Evolutionary conservation across 2,113 vertebrate species (phyloP).

Genomic region (Chloroceryle aenea): DNA sequence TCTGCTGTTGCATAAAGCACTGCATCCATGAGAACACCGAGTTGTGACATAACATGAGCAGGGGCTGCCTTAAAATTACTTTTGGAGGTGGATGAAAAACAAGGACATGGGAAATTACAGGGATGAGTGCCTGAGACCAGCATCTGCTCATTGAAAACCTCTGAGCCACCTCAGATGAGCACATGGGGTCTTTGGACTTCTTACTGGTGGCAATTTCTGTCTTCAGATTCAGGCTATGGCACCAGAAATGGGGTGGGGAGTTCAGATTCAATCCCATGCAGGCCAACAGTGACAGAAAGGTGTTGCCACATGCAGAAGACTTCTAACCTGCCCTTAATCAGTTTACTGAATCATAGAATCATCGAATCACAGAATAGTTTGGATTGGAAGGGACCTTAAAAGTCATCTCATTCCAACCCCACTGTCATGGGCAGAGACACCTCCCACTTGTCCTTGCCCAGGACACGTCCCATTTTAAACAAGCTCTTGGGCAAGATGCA

Average conservation of each 20-base stretch:
- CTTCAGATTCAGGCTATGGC: neutral
- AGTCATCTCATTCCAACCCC: too few relatives aligned
- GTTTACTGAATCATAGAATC: neutral
- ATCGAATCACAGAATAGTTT: too few relatives aligned
- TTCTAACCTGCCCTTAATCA: neutral
- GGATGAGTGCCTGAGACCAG: neutral
- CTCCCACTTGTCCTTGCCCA: too few relatives aligned
- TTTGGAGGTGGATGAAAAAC: neutral
- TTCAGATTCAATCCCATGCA: neutral
- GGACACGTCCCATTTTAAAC: neutral
- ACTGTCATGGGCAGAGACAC: too few relatives aligned
- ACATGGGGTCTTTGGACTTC: neutral
- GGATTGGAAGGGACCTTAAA: too few relatives aligned
- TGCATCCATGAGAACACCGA: accelerated
- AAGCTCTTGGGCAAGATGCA: neutral
- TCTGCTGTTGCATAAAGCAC: neutral
- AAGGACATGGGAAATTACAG: neutral
- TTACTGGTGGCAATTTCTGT: neutral
- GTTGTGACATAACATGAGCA: neutral
- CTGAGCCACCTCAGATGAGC: neutral
- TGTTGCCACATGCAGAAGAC: neutral
- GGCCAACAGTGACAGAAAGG: neutral
- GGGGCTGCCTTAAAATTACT: neutral
- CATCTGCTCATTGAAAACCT: neutral
- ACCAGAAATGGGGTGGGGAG: neutral